Evolutionary conservation across 1,140 invertebrate species (phyloP).

Genomic region (Cyclargus thomasi): DNA sequence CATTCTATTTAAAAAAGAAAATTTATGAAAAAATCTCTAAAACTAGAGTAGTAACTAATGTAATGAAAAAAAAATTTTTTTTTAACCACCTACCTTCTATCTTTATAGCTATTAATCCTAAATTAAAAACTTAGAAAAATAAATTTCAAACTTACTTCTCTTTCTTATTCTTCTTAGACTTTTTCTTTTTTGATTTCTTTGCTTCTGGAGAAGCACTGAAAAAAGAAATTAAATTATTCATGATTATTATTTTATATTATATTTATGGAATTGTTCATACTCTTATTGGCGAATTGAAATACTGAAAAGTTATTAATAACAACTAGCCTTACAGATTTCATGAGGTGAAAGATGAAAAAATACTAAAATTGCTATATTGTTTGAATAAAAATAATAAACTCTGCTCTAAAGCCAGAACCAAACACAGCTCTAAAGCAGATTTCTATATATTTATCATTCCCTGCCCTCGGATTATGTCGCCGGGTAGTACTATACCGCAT

Average conservation of each 20-base stretch:
- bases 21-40: slow-evolving; percentile 19
- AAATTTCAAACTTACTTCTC: slow-evolving; percentile 76
- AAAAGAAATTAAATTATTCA: slow-evolving; percentile 29
- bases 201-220: slow-evolving; percentile 78
- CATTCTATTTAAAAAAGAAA: slow-evolving; percentile 52
- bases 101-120: not conserved
- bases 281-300: too few species aligned
- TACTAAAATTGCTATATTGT: too few species aligned
- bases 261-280: too few species aligned
- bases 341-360: too few species aligned
- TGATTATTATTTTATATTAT: not conserved
- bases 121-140: slow-evolving; percentile 21
- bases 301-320: too few species aligned
- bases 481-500: too few species aligned
- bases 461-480: too few species aligned
- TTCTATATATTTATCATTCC: too few species aligned
- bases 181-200: slow-evolving; percentile 81
- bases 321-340: too few species aligned
- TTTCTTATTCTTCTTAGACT: slow-evolving; percentile 82
- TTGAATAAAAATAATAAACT: too few species aligned
- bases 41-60: not conserved
- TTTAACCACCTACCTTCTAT: not conserved
- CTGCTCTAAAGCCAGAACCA: too few species aligned
- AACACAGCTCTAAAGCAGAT: too few species aligned
- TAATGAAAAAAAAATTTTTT: not conserved